phyloP scores from a whole-genome alignment of 2,888 invertebrate genomes.

The Rhyacophila evoluta region DNA sequence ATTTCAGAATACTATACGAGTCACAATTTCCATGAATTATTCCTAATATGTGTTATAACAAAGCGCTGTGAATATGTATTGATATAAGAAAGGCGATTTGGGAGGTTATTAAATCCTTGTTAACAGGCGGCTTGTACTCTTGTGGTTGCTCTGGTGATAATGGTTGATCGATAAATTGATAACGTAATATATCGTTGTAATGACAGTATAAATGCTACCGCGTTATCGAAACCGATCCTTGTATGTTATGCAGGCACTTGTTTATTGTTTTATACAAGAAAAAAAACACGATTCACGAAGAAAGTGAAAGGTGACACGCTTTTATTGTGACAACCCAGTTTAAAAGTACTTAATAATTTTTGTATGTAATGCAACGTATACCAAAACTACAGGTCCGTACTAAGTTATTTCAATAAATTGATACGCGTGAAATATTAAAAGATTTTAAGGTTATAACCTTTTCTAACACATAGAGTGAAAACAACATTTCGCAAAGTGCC shows the following conservation, averaged over 20 bases:
- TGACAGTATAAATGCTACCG: not conserved
- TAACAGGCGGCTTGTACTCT: too few relatives aligned
- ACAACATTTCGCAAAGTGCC: too few relatives aligned
- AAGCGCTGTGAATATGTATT: too few relatives aligned
- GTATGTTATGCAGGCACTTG: not conserved
- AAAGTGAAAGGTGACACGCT: constrained; percentile 17
- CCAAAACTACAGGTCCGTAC: not conserved
- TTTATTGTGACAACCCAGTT: constrained; percentile 22
- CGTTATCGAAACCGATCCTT: not conserved
- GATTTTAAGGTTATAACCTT: too few relatives aligned
- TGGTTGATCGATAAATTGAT: not conserved
- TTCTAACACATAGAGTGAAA: too few relatives aligned
- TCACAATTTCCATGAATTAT: too few relatives aligned
- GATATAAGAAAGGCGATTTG: too few relatives aligned
- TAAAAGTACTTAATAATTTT: not conserved
- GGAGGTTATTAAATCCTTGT: too few relatives aligned
- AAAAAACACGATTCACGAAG: not conserved
- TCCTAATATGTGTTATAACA: too few relatives aligned
- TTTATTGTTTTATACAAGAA: not conserved
- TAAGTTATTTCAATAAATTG: too few relatives aligned
- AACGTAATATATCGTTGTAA: not conserved
- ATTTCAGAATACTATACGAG: too few relatives aligned
- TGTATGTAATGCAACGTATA: not conserved
- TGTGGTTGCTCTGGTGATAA: not conserved
- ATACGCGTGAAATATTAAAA: too few relatives aligned